Percentiles rank a stretch among this genome's conserved stretches.
Conservation (phyloP, 2,113 vertebrate genomes). For the Corythaixoides concolor region DNA sequence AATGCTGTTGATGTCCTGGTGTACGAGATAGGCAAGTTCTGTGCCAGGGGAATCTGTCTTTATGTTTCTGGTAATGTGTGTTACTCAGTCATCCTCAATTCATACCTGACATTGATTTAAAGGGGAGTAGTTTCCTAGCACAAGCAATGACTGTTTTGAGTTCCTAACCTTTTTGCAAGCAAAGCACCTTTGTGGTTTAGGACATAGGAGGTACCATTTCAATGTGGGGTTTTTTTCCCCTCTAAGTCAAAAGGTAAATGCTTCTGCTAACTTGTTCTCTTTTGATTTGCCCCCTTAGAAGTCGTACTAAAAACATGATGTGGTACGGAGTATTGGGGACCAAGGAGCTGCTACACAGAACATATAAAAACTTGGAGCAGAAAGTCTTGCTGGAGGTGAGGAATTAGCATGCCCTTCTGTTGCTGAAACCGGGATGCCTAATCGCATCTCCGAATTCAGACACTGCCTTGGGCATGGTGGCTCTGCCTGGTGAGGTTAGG, state of each 20-base stretch:
- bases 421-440: background rate
- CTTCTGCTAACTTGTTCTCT: background rate
- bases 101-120: background rate
- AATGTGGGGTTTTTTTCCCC: background rate
- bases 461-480: background rate
- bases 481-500: background rate
- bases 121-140: background rate
- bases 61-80: background rate
- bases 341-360: constrained; percentile 91
- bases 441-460: background rate
- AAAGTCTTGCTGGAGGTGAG: constrained; percentile 91
- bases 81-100: background rate
- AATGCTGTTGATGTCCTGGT: background rate
- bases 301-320: constrained; percentile 98
- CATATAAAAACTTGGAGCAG: constrained; percentile 93
- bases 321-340: constrained; percentile 95
- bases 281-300: constrained; percentile 71
- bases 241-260: background rate
- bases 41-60: background rate
- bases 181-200: background rate
- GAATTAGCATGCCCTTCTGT: background rate
- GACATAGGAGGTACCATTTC: background rate
- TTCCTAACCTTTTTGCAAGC: background rate
- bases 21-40: background rate
- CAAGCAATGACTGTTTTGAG: background rate